Conservation (phyloP, 2,888 invertebrate genomes). For the Glyphotaelius pellucidus region DNA sequence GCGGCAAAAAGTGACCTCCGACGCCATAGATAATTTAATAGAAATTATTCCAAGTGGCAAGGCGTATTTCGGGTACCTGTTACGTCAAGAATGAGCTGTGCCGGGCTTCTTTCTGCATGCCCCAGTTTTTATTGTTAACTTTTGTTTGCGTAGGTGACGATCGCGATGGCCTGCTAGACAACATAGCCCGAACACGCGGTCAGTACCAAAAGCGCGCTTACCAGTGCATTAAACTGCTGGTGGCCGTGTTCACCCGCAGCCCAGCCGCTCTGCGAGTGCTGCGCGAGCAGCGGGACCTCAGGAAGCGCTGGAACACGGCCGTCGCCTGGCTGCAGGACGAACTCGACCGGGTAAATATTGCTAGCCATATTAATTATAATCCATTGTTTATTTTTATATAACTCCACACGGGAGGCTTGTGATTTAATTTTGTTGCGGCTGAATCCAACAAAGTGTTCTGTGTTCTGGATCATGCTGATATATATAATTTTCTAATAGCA, state of each 20-base stretch:
- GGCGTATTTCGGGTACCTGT: too few species aligned
- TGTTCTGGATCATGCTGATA: background rate
- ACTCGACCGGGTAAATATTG: constrained; percentile 82
- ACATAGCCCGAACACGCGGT: constrained; percentile 92
- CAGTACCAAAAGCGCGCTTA: constrained; percentile 98
- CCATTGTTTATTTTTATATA: too few species aligned
- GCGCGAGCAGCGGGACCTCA: constrained; percentile 86
- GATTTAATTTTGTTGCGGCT: too few species aligned
- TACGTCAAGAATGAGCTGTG: too few species aligned
- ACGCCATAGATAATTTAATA: too few species aligned
- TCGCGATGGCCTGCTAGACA: constrained; percentile 94
- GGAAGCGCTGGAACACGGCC: constrained; percentile 91
- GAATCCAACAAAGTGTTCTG: background rate
- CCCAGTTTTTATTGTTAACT: too few species aligned
- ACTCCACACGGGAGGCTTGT: too few species aligned
- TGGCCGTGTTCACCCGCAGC: constrained; percentile 92
- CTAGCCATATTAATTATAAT: background rate
- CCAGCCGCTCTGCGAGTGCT: constrained; percentile 88
- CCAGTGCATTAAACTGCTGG: constrained; percentile 97
- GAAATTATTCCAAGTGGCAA: too few species aligned
- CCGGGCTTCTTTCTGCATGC: too few species aligned
- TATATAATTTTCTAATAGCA: constrained; percentile 68
- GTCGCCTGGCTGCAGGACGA: constrained; percentile 98
- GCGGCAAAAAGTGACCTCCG: too few species aligned
- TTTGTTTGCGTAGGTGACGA: constrained; percentile 76